These are phyloP conservation scores for Hydriomena furcata DNA, from an alignment of 2,888 invertebrate genomes.

Conservation along the genomic window DNA sequence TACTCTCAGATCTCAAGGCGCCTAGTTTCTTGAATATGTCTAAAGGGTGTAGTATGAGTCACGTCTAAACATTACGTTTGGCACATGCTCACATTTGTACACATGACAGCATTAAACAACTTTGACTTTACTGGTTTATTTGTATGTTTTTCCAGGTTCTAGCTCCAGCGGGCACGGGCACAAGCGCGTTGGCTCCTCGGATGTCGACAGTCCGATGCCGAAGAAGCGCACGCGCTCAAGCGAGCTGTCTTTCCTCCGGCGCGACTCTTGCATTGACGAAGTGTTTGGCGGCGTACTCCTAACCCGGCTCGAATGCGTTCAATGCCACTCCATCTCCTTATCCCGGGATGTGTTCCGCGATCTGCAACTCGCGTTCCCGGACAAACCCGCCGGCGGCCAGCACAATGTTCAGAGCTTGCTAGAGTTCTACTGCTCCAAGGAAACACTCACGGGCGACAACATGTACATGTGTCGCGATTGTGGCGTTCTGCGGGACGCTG, in stretches of 20 bases:
- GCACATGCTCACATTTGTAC: too few species aligned
- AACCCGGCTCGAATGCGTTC: slow-evolving; percentile 89
- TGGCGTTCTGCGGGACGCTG: slow-evolving; percentile 89
- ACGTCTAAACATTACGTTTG: too few species aligned
- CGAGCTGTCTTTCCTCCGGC: slow-evolving; percentile 47
- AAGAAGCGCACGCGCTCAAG: slow-evolving; percentile 56
- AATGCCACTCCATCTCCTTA: slow-evolving; percentile 88
- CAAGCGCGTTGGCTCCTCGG: slow-evolving; percentile 44
- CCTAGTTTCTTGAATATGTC: too few species aligned
- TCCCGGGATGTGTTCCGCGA: slow-evolving; percentile 92
- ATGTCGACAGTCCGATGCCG: slow-evolving; percentile 35
- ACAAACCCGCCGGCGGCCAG: slow-evolving; percentile 66
- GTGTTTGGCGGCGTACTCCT: slow-evolving; percentile 90
- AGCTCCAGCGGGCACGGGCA: slow-evolving; percentile 40
- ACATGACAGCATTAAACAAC: too few species aligned
- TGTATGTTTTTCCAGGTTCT: slow-evolving; percentile 43
- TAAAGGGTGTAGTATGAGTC: too few species aligned
- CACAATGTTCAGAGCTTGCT: slow-evolving; percentile 90
- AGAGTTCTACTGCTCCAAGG: slow-evolving; percentile 90
- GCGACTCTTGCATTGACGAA: slow-evolving; percentile 82
- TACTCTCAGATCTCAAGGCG: too few species aligned
- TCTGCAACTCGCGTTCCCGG: slow-evolving; percentile 90
- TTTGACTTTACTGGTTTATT: too few species aligned
- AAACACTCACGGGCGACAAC: slow-evolving; percentile 91
- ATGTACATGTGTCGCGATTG: slow-evolving; percentile 91